Base-by-base conservation (phyloP, 1,140 invertebrate species). In the Drosophila ohnishii region DNA sequence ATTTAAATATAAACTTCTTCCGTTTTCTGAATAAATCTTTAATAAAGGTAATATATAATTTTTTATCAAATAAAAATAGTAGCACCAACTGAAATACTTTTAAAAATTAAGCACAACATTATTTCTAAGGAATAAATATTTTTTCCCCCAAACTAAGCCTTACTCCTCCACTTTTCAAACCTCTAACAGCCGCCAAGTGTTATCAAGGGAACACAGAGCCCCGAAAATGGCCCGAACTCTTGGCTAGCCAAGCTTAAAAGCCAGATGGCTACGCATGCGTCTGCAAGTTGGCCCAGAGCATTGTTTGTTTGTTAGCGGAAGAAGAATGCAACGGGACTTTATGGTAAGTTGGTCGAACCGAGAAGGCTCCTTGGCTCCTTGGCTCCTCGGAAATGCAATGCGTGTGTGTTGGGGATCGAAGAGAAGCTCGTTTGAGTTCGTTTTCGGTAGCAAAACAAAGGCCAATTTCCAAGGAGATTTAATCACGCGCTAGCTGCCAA, bases 391-490 rank as follows among this genome's bases (percentile, higher is more conserved):
- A n/a, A 50, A 22, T 39, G 53, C 30, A 44, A 34, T 50, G 56
- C 59, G 47, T 72, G 70, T 72, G 60, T 63, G 59, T 28, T 55
- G 58, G n/a, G 58, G 55, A 51, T 59, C 75, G 60, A 35, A 30
- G 51, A n/a, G 45, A 35, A 19, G 28, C 66, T 79, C 40, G 59
- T 72, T 72, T 64, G 44, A 30, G 69, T 65, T 64, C 65, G 66
- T 85, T 77, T 88, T 88, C 69, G 77, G 77, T 88, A 76, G 81
- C 59, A 75, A 53, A 88, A 88, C 84, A 88, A 88, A 88, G 84
- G 84, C 84, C 84, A 88, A 88, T 88, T 88, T 88, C 56, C 84
- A 84, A 57, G 80, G 78, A 88, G 84, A 88, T 88, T 88, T 88
- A 88, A 88, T 88, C 84, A 88, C 84, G 84, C 79, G 78, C 74